These are phyloP conservation scores for Scomber scombrus DNA, from an alignment of 2,113 vertebrate genomes.

Conservation along the genomic window DNA sequence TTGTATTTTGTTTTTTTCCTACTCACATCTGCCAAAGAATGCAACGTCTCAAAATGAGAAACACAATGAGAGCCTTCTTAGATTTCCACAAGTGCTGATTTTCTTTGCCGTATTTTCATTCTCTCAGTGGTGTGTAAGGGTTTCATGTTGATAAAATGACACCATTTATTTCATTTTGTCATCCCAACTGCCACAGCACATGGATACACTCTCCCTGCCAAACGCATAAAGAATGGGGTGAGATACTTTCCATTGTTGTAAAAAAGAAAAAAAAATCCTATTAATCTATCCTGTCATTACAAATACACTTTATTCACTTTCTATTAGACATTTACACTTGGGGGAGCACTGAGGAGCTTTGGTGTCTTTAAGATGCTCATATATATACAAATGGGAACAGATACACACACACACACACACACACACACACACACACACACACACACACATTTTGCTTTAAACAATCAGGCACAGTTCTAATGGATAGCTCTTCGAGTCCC, in stretches of 20 bases:
- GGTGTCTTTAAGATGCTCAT: not conserved
- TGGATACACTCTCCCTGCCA: slow-evolving; percentile 2
- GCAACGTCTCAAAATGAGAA: not conserved
- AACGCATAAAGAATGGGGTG: not conserved
- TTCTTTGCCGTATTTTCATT: not conserved
- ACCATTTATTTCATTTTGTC: slow-evolving; percentile 30
- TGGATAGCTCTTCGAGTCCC: not conserved
- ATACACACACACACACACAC: not conserved
- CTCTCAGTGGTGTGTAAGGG: not conserved
- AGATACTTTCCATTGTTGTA: not conserved
- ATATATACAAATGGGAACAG: not conserved
- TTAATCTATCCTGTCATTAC: slow-evolving; percentile 27
- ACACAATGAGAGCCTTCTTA: not conserved
- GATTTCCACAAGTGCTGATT: not conserved
- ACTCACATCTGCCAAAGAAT: not conserved
- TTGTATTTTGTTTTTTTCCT: not conserved
- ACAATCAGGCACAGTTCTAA: not conserved
- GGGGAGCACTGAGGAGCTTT: not conserved
- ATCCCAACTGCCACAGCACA: slow-evolving; percentile 12
- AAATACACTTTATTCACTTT: not conserved
- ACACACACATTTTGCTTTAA: not conserved
- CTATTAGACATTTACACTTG: not conserved
- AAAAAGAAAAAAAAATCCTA: not conserved
- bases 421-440: no score
- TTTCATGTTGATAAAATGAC: slow-evolving; percentile 43